Evolutionary conservation across 1,140 invertebrate genomes (phyloP).

Genomic region (Archegozetes longisetosus): DNA sequence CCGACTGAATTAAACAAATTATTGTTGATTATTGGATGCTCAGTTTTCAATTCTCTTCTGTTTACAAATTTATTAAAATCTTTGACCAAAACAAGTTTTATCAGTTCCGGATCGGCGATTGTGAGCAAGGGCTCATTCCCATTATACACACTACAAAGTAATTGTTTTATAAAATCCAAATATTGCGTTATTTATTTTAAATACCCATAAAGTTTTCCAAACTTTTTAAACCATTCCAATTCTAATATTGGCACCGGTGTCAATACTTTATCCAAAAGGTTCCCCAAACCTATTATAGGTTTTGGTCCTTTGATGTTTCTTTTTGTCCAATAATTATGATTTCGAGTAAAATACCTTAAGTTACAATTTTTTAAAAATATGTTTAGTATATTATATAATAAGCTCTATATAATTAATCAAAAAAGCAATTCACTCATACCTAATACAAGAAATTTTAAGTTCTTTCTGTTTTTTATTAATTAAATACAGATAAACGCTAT

Average conservation of each 20-base stretch:
- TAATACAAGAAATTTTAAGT: too few relatives aligned
- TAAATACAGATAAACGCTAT: too few relatives aligned
- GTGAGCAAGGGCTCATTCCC: constrained; percentile 17
- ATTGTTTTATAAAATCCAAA: background rate
- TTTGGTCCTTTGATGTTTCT: background rate
- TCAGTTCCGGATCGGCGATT: constrained; percentile 18
- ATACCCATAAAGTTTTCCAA: constrained; percentile 15
- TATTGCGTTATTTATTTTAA: constrained; percentile 1
- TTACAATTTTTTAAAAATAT: too few relatives aligned
- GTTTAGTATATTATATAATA: too few relatives aligned
- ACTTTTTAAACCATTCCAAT: constrained; percentile 8
- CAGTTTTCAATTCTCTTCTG: background rate
- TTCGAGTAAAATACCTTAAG: constrained; percentile 2
- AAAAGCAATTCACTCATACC: too few relatives aligned
- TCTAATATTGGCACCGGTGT: background rate
- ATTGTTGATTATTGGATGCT: background rate
- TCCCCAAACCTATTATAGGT: background rate
- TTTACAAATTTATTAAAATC: constrained; percentile 22
- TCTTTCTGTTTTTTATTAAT: too few relatives aligned
- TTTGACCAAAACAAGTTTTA: constrained; percentile 19
- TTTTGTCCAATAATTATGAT: background rate
- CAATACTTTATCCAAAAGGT: background rate
- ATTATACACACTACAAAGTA: constrained; percentile 13
- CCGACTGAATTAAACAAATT: constrained; percentile 22
- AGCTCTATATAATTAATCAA: too few relatives aligned